Percentiles rank a stretch among this genome's conserved stretches.
phyloP scores from a whole-genome alignment of 2,113 vertebrate genomes.

The Channa argus region DNA sequence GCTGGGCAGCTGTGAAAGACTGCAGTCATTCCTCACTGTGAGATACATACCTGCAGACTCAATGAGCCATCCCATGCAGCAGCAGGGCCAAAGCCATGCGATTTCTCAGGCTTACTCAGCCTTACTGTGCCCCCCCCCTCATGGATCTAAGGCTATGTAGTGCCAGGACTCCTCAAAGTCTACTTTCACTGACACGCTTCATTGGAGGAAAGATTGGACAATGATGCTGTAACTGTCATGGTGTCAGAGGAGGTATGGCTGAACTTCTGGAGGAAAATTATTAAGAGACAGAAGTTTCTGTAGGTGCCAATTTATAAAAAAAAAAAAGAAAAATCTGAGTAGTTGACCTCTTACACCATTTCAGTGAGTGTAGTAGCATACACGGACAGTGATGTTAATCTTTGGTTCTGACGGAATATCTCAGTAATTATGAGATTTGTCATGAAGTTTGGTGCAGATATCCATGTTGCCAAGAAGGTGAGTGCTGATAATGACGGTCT shows the following conservation, averaged over 20 bases:
- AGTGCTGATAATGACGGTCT: too few relatives aligned
- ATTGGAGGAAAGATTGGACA: constrained; percentile 63
- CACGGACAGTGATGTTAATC: too few relatives aligned
- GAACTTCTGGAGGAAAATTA: constrained; percentile 31
- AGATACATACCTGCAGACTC: constrained; percentile 73
- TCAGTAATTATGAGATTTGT: too few relatives aligned
- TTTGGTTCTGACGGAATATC: too few relatives aligned
- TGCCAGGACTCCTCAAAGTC: constrained; percentile 60
- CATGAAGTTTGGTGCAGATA: too few relatives aligned
- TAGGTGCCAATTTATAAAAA: constrained; percentile 14
- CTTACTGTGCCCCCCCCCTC: constrained; percentile 42
- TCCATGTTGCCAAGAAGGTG: too few relatives aligned
- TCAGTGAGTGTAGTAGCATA: too few relatives aligned
- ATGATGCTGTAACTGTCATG: constrained; percentile 61
- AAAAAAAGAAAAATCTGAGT: neutral
- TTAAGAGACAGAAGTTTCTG: constrained; percentile 17
- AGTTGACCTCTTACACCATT: neutral
- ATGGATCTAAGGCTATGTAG: constrained; percentile 50
- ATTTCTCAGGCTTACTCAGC: constrained; percentile 77
- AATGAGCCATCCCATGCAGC: constrained; percentile 72
- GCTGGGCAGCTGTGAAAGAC: constrained; percentile 63
- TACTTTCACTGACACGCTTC: constrained; percentile 56
- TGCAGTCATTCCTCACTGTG: constrained; percentile 76
- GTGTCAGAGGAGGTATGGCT: constrained; percentile 56
- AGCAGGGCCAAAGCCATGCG: constrained; percentile 64